phyloP scores from a whole-genome alignment of 2,888 invertebrate species.

The Chydorus sphaericus region DNA sequence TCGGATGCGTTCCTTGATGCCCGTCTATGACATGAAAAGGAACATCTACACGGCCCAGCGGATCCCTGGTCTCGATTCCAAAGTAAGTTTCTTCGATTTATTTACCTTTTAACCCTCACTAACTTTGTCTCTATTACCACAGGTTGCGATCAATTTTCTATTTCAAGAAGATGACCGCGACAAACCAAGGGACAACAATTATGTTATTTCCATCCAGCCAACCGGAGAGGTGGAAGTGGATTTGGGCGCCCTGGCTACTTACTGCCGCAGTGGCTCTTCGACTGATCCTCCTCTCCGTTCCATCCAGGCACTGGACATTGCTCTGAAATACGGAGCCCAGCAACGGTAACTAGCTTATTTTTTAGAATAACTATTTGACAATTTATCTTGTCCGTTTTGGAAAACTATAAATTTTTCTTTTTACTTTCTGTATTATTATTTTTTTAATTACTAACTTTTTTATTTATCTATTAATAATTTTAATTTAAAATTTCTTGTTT shows the following conservation, averaged over 20 bases:
- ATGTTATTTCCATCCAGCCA: not conserved
- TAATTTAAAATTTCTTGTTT: not conserved
- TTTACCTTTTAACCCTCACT: no score
- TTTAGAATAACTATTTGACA: not conserved
- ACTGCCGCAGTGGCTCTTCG: constrained; percentile 25
- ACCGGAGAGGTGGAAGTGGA: constrained; percentile 11
- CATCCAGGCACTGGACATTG: constrained; percentile 70
- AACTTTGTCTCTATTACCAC: not conserved
- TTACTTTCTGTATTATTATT: no score
- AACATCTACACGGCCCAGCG: constrained; percentile 16
- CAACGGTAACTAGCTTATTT: constrained; percentile 29
- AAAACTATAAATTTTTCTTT: no score
- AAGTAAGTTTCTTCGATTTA: no score
- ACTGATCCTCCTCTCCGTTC: constrained; percentile 39
- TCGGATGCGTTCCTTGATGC: not conserved
- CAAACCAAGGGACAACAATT: not conserved
- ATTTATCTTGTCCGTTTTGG: no score
- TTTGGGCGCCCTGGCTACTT: constrained; percentile 2
- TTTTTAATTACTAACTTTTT: no score
- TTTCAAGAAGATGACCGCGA: not conserved
- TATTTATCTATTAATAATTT: no score
- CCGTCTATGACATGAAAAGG: constrained; percentile 18
- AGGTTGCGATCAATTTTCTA: not conserved
- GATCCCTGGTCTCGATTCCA: not conserved
- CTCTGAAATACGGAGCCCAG: constrained; percentile 50